Percentiles rank a stretch among this genome's conserved stretches.
Conservation (phyloP, 2,888 invertebrate species). For the Chydorus sphaericus region DNA sequence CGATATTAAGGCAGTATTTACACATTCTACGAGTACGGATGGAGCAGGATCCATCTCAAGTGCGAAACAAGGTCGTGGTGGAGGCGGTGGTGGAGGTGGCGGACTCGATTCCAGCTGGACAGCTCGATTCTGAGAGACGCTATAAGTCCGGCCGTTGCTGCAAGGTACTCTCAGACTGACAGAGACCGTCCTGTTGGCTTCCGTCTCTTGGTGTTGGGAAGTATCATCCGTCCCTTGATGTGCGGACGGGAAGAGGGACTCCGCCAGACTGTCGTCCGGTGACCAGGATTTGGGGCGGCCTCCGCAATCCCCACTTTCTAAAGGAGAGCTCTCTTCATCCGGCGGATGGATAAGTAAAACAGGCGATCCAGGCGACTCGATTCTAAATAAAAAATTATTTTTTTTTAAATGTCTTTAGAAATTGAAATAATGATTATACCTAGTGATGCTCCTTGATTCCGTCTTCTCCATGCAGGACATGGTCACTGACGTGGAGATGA, state of each 20-base stretch:
- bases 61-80: conserved; percentile 4
- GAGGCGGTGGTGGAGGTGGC: conserved; percentile 7
- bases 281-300: conserved; percentile 57
- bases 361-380: conserved; percentile 21
- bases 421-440: too few species aligned
- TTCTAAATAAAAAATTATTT: too few species aligned
- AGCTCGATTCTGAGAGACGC: conserved; percentile 80
- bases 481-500: too few species aligned
- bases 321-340: conserved; percentile 24
- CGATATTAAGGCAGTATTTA: conserved; percentile 16
- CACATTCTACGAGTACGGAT: conserved; percentile 16
- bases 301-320: too few species aligned
- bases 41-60: neutral
- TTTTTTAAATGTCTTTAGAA: too few species aligned
- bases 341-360: conserved; percentile 27
- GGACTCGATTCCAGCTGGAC: conserved; percentile 29
- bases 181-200: conserved; percentile 18
- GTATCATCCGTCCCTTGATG: neutral
- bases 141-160: conserved; percentile 70
- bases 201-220: neutral
- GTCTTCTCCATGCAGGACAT: too few species aligned
- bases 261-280: conserved; percentile 47
- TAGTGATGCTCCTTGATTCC: too few species aligned
- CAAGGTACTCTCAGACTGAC: conserved; percentile 65
- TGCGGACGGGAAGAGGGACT: conserved; percentile 34